Evolutionary conservation across 2,797 vertebrate genomes (phyloP).

Genomic region (Tolypeutes matacus): DNA sequence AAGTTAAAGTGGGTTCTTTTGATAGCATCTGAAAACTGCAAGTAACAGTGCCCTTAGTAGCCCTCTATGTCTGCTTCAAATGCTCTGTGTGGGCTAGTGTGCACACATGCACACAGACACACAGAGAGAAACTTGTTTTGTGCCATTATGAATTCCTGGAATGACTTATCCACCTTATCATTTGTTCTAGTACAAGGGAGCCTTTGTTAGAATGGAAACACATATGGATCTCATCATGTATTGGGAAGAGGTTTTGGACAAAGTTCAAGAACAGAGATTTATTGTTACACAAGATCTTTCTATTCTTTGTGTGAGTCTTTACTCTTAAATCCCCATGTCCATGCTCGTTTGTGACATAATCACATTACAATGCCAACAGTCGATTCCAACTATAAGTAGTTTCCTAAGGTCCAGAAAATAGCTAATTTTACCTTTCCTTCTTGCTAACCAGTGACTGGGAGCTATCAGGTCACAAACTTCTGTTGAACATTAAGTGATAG

Average conservation of each 20-base stretch:
- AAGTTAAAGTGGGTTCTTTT: not conserved
- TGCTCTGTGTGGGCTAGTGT: not conserved
- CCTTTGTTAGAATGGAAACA: constrained; percentile 42
- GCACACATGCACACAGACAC: not conserved
- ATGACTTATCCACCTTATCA: not conserved
- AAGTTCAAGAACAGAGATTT: constrained; percentile 44
- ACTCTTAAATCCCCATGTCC: not conserved
- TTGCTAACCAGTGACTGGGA: not conserved
- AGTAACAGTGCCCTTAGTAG: not conserved
- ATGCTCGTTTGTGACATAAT: not conserved
- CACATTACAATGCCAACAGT: not conserved
- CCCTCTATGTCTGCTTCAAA: not conserved
- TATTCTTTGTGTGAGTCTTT: not conserved
- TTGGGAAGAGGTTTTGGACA: constrained; percentile 14
- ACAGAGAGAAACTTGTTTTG: not conserved
- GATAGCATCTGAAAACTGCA: not conserved
- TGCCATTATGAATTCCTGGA: constrained; percentile 28
- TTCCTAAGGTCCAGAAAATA: not conserved
- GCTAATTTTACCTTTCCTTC: not conserved
- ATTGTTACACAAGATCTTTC: not conserved
- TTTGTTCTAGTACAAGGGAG: not conserved
- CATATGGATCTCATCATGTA: constrained; percentile 33
- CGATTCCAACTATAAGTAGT: not conserved
- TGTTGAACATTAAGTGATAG: not conserved
- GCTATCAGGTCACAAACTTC: not conserved